Percentiles rank a stretch among this genome's conserved stretches.
phyloP scores from a whole-genome alignment of 2,888 invertebrate genomes.

The Phyto melanocephala region DNA sequence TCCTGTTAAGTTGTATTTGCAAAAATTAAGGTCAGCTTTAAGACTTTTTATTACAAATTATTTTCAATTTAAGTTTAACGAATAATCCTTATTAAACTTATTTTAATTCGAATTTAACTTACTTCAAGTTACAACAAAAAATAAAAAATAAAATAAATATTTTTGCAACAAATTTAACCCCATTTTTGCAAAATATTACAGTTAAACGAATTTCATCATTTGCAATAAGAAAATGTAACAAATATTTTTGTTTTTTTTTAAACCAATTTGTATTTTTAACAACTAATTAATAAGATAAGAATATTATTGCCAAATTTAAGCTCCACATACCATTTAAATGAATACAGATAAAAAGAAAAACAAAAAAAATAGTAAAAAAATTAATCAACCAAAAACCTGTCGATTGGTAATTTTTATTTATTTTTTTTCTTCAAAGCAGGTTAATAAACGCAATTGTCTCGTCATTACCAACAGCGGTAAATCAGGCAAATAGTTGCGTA shows the following conservation, averaged over 20 bases:
- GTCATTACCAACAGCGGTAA: constrained; percentile 22
- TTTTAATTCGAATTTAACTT: too few species aligned
- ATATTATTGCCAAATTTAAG: constrained; percentile 33
- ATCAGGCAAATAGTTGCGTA: background rate
- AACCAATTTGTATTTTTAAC: background rate
- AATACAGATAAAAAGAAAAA: background rate
- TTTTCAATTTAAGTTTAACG: too few species aligned
- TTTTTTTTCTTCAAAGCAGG: constrained; percentile 45
- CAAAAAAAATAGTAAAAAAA: background rate
- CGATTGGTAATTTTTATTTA: background rate
- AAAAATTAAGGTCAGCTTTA: too few species aligned
- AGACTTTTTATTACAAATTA: too few species aligned
- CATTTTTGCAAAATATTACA: too few species aligned
- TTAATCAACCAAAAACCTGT: background rate
- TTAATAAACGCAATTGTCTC: constrained; percentile 56
- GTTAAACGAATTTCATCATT: background rate
- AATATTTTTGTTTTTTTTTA: background rate
- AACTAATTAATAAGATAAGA: constrained; percentile 37
- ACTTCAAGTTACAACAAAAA: too few species aligned
- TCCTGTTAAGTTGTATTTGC: too few species aligned
- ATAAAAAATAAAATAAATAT: too few species aligned
- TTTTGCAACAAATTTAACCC: too few species aligned
- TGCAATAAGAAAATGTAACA: background rate
- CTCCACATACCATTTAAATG: constrained; percentile 13
- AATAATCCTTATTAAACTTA: too few species aligned